Evolutionary conservation across 2,797 vertebrate species (phyloP), one percentile per base, ranked within the genome.

Genomic region (Sternarchorhynchus goeldii): DNA sequence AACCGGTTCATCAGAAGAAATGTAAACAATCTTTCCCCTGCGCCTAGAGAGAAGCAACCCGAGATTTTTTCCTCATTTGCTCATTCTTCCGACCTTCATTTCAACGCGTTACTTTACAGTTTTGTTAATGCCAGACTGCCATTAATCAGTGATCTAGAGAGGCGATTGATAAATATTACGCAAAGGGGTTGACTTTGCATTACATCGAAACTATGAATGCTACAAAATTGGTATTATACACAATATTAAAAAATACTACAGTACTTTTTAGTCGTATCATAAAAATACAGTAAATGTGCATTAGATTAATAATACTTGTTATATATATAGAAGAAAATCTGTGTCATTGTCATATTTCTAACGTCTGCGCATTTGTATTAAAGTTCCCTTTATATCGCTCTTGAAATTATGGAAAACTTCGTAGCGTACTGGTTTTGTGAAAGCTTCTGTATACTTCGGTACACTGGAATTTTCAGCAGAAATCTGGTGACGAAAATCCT

Each of bases 11-110:
- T 70, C 31, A 57, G 2, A 56, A 74, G 57, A 41, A 45, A 18
- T 66, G 39, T 83, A 79, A 80, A 80, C 77, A 82, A 59, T 62
- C 57, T 25, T 83, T 21, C 7, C 58, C 70, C 77, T 59, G 68
- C 32, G 17, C 73, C 57, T 79, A 6, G 31, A 55, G 59, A 29
- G 55, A 75, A 41, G 36, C 53, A 72, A 63, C 29, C 64, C 57
- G 36, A 68, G 60, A 2, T 45, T 12, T 45, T 12, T 12, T 14
- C 12, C 12, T 50, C 45, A 50, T 50, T 50, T 50, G 45, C 45
- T 80, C 72, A 80, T 69, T 69, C 75, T 75, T 18, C 71, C 29
- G 65, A 31, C 58, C 31, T 6, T 81, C 2, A 71, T 73, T 81
- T 78, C 69, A 31, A 64, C 58, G 69, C 25, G 39, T 17, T 2